A percentile compares a stretch with the other conserved stretches of the same genome.
phyloP scores from a whole-genome alignment of 2,888 invertebrate species.

The Eupelmus urozonus region DNA sequence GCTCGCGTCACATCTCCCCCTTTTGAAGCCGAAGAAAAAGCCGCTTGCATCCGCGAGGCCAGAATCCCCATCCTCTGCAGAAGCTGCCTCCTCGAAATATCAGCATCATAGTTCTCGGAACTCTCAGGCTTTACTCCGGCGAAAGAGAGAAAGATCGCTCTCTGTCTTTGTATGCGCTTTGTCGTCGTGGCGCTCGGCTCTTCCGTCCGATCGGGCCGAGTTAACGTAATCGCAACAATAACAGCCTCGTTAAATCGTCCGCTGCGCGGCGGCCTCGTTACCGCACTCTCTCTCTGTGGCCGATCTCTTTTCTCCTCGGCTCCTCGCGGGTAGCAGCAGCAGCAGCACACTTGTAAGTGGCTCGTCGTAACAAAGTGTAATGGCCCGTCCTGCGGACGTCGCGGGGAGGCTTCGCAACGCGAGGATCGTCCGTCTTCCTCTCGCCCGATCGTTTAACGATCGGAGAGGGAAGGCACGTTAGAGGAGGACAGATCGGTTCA shows the following conservation, averaged over 20 bases:
- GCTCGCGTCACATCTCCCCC: no score
- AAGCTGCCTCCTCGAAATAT: no score
- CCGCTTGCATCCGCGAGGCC: no score
- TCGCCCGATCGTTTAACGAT: conserved; percentile 56
- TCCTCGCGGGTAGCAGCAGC: conserved; percentile 17
- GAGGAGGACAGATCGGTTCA: conserved; percentile 29
- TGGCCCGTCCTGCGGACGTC: conserved; percentile 42
- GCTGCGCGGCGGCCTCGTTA: conserved; percentile 62
- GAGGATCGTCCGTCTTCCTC: conserved; percentile 61
- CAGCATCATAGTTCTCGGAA: conserved; percentile 36
- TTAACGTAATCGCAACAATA: conserved; percentile 70
- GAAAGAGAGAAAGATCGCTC: conserved; percentile 29
- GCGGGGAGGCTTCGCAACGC: no score
- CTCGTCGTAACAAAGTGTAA: conserved; percentile 65
- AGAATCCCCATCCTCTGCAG: no score
- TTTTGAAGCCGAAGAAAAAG: no score
- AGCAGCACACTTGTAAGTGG: conserved; percentile 60
- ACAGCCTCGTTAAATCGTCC: conserved; percentile 70
- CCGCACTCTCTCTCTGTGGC: neutral
- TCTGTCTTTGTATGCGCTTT: conserved; percentile 27
- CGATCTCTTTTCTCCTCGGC: neutral
- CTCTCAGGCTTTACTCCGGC: neutral
- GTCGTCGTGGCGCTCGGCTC: conserved; percentile 15
- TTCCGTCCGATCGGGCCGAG: conserved; percentile 36
- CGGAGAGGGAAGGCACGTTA: conserved; percentile 24